Evolutionary conservation across 2,888 invertebrate species (phyloP), one percentile per base, ranked within the genome.

Genomic region (Hetaerina titia): DNA sequence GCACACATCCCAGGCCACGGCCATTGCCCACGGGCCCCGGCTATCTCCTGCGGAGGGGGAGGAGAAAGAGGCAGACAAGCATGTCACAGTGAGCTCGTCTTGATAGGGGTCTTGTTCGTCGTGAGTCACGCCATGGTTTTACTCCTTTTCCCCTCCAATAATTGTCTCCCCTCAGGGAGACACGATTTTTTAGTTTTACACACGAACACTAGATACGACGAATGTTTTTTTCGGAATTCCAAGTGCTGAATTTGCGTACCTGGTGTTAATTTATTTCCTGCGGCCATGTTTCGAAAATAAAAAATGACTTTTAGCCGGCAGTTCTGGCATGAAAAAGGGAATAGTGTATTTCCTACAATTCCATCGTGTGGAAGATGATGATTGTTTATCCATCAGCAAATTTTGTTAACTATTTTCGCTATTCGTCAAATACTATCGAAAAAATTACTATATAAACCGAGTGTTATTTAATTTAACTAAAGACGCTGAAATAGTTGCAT

Each of bases 61-160:
- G 8, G 8, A 9, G 74, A 25, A 9, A n/a, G 25, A n/a, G 74
- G 74, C 74, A 74, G 74, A 74, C 74, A 25, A 25, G 74, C 74
- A 74, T 74, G 74, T 9, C 74, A 74, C 74, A 6, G 25, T 74
- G 25, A 74, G 25, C 22, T 22, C 69, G 5, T 25, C 74, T 74
- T 25, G 7, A 25, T 74, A 13, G 74, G 74, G 74, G 74, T 74
- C 74, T 25, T 74, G 74, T 74, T 74, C 74, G 74, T 74, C 74
- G 74, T 74, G 74, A 74, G 74, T 74, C 74, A 74, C 74, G 74
- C 74, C n/a, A 74, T 74, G 74, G 22, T 74, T 74, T 25, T 25
- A 2, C 22, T 69, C 22, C 22, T 25, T 45, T 45, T 13, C 9
- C 25, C 74, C 74, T 25, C 74, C 74, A 8, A 74, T 74, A 9